A percentile compares a stretch with the other conserved stretches of the same genome.
These are phyloP conservation scores for Nudaria mundana DNA, from an alignment of 2,888 invertebrate genomes.

Conservation along the genomic window DNA sequence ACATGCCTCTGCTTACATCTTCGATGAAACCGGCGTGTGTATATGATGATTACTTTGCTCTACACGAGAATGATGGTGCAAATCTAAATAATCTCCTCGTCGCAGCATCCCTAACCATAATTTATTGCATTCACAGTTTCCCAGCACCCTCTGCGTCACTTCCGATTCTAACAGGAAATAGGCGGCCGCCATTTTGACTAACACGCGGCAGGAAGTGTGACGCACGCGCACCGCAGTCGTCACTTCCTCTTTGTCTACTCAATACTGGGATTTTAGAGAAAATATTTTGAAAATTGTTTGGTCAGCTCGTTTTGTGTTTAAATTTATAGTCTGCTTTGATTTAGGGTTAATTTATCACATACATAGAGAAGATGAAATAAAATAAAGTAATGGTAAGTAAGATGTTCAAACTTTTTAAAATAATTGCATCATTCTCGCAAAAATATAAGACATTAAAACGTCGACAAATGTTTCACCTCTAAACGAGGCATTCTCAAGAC, in stretches of 20 bases:
- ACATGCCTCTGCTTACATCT: no score
- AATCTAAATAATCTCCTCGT: conserved; percentile 46
- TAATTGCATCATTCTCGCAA: no score
- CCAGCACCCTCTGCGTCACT: conserved; percentile 58
- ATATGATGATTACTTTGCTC: background rate
- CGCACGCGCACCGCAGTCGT: conserved; percentile 73
- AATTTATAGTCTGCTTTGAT: conserved; percentile 27
- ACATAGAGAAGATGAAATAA: no score
- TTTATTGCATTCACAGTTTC: conserved; percentile 54
- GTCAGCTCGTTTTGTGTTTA: conserved; percentile 21
- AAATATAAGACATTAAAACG: no score
- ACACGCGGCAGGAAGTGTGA: conserved; percentile 73
- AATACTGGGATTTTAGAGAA: conserved; percentile 64
- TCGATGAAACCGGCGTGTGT: no score
- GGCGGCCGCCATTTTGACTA: conserved; percentile 76
- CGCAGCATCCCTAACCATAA: conserved; percentile 66
- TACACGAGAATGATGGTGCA: conserved; percentile 50
- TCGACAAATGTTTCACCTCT: no score
- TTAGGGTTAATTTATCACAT: conserved; percentile 1
- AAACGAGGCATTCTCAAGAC: no score
- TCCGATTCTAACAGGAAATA: conserved; percentile 62
- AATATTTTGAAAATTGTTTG: conserved; percentile 50
- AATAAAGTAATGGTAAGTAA: no score
- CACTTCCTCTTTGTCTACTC: conserved; percentile 63
- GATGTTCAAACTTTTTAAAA: no score